Evolutionary conservation across 2,797 vertebrate species (phyloP), one percentile per base, ranked within the genome.

Genomic region (Myotis daubentonii): DNA sequence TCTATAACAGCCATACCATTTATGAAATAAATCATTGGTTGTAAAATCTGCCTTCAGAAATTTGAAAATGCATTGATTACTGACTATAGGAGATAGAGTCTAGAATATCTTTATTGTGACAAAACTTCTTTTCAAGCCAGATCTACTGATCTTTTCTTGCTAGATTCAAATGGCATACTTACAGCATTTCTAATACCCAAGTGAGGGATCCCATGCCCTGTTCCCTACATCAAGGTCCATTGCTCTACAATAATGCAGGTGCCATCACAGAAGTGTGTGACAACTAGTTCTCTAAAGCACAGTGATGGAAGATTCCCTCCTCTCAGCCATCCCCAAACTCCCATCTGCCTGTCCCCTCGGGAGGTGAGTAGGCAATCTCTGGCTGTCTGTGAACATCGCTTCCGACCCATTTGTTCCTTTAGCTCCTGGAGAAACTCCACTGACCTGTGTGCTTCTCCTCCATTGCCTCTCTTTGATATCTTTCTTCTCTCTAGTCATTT

Each of bases 31-130:
- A 70, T 51, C 33, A 83, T 6, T 91, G 65, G 28, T 83, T 83
- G 0, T 66, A 81, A 94, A 96, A 94, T 65, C 10, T 66, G 41
- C 47, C 65, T 85, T 91, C 19, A 74, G n/a, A 78, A 92, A 93
- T 87, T 89, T 87, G 33, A 17, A 84, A 74, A 49, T 33, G 41
- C 36, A 38, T 81, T 89, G 81, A 93, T 94, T 75, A 74, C 41
- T 53, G 62, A 95, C 8, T 70, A 44, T 41, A 51, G 30, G 28
- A 84, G 23, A 72, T n/a, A 94, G 17, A 68, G 25, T 78, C 66
- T 49, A 89, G 25, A 90, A 57, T 74, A 66, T 87, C 93, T 89
- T 87, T 36, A 68, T 19, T 41, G 9, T 85, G 16, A 80, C 2
- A 71, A 16, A 82, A 68, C 8, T 78, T 87, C 80, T 78, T 87